Evolutionary conservation across 2,797 vertebrate genomes (phyloP).

Genomic region (Denticeps clupeoides): DNA sequence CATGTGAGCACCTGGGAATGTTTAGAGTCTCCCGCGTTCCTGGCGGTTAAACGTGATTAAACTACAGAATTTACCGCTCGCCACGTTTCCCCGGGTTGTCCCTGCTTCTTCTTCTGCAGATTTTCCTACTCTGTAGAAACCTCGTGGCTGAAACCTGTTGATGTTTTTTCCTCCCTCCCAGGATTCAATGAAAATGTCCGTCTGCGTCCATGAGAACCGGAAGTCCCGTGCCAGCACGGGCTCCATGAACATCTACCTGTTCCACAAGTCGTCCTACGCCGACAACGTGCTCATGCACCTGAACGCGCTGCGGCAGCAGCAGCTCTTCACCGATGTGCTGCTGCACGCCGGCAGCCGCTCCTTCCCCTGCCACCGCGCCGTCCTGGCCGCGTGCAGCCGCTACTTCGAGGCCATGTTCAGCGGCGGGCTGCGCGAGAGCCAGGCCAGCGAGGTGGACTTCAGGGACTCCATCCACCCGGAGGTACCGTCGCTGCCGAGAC

Average conservation of each 20-base stretch:
- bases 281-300: slow-evolving; percentile 95
- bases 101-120: neutral
- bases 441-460: slow-evolving; percentile 92
- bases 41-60: slow-evolving; percentile 40
- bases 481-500: slow-evolving; percentile 15
- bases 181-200: slow-evolving; percentile 97
- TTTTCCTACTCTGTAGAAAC: neutral
- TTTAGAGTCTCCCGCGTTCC: slow-evolving; percentile 47
- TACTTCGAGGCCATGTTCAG: slow-evolving; percentile 99
- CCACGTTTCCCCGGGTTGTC: neutral
- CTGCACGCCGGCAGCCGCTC: slow-evolving; percentile 87
- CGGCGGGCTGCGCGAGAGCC: slow-evolving; percentile 88
- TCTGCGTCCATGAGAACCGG: slow-evolving; percentile 95
- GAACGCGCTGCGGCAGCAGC: slow-evolving; percentile 83
- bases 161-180: slow-evolving; percentile 33
- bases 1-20: slow-evolving; percentile 64
- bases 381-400: slow-evolving; percentile 91
- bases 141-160: neutral
- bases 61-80: neutral
- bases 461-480: slow-evolving; percentile 91
- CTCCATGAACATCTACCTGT: slow-evolving; percentile 97
- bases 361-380: slow-evolving; percentile 93
- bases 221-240: slow-evolving; percentile 91
- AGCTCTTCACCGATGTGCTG: slow-evolving; percentile 91
- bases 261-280: slow-evolving; percentile 95